Conservation (phyloP, 2,888 invertebrate genomes). For the Drosophila leonis region DNA sequence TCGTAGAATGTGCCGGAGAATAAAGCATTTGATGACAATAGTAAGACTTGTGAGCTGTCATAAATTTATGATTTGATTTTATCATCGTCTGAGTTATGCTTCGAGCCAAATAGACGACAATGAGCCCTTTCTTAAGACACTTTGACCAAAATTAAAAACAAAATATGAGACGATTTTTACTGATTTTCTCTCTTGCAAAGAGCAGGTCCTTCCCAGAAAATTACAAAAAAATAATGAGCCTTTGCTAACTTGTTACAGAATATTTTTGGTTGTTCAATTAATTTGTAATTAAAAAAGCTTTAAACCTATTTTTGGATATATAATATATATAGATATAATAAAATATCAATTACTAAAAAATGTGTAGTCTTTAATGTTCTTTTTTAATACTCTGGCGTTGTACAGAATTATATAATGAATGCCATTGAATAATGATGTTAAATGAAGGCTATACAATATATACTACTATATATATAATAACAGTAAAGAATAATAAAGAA, state of each 20-base stretch:
- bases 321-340: not conserved
- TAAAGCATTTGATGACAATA: not conserved
- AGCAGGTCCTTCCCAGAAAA: not conserved
- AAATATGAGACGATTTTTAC: not conserved
- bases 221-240: not conserved
- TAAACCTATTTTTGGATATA: not conserved
- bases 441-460: no score
- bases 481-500: no score
- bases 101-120: not conserved
- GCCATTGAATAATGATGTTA: no score
- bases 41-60: constrained; percentile 5
- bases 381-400: no score
- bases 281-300: not conserved
- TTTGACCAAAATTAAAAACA: not conserved
- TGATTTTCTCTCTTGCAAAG: not conserved
- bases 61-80: constrained; percentile 18
- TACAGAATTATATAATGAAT: no score
- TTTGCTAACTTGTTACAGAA: not conserved
- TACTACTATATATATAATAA: no score
- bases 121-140: not conserved
- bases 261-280: not conserved
- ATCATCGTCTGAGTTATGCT: not conserved
- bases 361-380: no score
- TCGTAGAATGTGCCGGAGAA: not conserved
- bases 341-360: not conserved